Evolutionary conservation across 2,113 vertebrate species (phyloP), one percentile per base, ranked within the genome.

Genomic region (Galbula dea): DNA sequence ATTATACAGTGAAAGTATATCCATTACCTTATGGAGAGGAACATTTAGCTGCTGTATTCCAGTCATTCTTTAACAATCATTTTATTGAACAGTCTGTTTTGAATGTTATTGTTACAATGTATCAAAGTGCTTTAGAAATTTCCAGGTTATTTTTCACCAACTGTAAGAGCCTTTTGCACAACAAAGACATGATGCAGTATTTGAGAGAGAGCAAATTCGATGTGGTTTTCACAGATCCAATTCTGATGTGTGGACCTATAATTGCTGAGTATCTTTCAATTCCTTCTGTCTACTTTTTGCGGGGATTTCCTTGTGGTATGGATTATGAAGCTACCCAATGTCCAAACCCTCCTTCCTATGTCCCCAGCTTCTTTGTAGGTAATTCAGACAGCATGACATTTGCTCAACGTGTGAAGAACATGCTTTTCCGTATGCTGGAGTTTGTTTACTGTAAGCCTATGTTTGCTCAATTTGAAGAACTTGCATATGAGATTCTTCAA

Each of bases 331-430:
- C 97, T 9, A 91, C 97, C 12, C 97, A 97, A 34, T 98, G 98
- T 34, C 99, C 98, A 6, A 58, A 89, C 7, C 98, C 99, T 63
- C 89, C 72, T 8, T 99, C 98, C 1, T 99, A 98, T 8, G 43
- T 99, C 34, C 98, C 98, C 3, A 86, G 71, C 7, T 6, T 69
- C 0, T 96, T 97, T 32, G 84, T 98, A 10, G 83, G 8, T 1
- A 93, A 97, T 90, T 95, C 97, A 11, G 94, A 98, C 61, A 73
- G 49, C 16, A 99, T 99, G 99, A 97, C 58, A 1, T 99, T 99
- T 86, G 51, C 80, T 29, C 96, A 99, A 27, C 97, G 98, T 11
- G 90, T 98, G 45, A 97, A 95, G 65, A 99, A 99, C 86, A 2
- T 97, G 73, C 4, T 98, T 16, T 90, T 97, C 61, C 3, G 11